These are phyloP conservation scores for Channallabes apus DNA, from an alignment of 2,797 vertebrate species.

Conservation along the genomic window DNA sequence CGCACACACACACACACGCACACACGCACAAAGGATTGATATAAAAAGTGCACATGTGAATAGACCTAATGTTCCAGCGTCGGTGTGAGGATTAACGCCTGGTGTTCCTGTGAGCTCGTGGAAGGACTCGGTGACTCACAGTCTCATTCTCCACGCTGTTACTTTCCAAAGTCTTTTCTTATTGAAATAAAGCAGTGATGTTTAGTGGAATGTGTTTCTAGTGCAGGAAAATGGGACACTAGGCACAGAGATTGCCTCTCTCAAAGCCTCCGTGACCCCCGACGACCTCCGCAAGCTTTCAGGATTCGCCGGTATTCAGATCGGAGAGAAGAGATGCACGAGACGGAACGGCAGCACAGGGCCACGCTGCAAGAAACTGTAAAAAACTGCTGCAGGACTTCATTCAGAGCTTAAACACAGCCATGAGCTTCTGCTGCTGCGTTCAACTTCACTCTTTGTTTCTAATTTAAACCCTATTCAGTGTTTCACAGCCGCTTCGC, in stretches of 20 bases:
- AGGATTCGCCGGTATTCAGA: slow-evolving; percentile 21
- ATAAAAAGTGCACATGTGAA: background rate
- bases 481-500: background rate
- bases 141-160: background rate
- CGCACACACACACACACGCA: too few relatives aligned
- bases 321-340: background rate
- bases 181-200: background rate
- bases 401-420: background rate
- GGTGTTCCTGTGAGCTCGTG: background rate
- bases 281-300: background rate
- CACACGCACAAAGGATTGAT: too few relatives aligned
- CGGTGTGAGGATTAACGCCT: background rate
- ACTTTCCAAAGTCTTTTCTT: background rate
- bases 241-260: background rate
- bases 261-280: slow-evolving; percentile 21
- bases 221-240: slow-evolving; percentile 21
- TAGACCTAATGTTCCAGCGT: background rate
- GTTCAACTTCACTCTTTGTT: background rate
- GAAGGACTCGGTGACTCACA: background rate
- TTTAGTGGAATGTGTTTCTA: background rate
- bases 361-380: background rate
- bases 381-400: slow-evolving; percentile 6
- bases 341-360: background rate
- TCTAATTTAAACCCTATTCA: background rate
- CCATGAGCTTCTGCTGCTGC: background rate